Evolutionary conservation across 2,888 invertebrate species (phyloP), one percentile per base, ranked within the genome.

Genomic region (Hirtodrosophila cameraria): DNA sequence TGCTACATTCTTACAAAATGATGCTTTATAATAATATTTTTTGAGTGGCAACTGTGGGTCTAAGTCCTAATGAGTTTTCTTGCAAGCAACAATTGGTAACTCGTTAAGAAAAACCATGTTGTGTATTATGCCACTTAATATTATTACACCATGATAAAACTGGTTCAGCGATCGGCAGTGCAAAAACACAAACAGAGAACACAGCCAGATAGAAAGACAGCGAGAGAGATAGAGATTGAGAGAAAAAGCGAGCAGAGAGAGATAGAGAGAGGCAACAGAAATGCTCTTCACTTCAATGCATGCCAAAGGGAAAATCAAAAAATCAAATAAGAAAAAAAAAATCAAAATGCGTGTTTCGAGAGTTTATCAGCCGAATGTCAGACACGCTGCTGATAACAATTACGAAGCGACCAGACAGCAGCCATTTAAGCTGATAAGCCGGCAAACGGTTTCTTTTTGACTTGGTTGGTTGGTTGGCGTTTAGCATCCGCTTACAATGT

Each of bases 401-500:
- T 38, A n/a, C 20, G 39, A 31, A 42, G 53, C 23, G 15, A 27
- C 48, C 11, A 49, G 49, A 45, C 69, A 27, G 11, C 54, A 36
- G 23, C 11, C 28, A 27, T 7, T 43, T 8, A 7, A 13, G 31
- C 41, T 69, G 69, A 72, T 59, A 69, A 75, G 64, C 63, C 54
- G 48, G 13, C 48, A 13, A 50, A 48, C 28, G 1, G 20, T 42
- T 23, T 31, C 7, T 27, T 27, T 12, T 36, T 33, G 38, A n/a
- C n/a, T 20, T 48, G 7, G 25, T 9, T 33, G 23, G 7, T 18
- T 9, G 28, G 23, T 41, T 25, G 8, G 11, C 6, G 31, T 18
- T 33, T 8, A 43, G 52, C 74, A 74, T 74, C 68, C 70, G 70
- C 38, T 71, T 58, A 71, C 70, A 71, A 28, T 55, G 61, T 68